Conservation (phyloP, 2,113 vertebrate species). For the Neomonachus schauinslandi region DNA sequence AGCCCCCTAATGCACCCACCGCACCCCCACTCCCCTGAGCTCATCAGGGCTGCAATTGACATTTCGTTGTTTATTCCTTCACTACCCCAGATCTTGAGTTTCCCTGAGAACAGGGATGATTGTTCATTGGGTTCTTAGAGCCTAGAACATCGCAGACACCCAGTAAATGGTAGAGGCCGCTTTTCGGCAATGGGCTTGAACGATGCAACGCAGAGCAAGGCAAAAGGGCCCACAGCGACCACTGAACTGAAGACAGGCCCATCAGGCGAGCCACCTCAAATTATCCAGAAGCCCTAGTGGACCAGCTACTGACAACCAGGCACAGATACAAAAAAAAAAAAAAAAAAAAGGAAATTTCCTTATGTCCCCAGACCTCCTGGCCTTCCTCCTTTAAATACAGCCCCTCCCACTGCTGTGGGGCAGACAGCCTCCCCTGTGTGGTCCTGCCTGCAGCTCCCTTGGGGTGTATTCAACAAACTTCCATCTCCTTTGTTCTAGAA, state of each 20-base stretch:
- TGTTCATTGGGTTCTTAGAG: no score
- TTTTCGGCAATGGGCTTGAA: neutral
- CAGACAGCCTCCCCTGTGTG: neutral
- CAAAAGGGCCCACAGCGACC: neutral
- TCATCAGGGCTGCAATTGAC: neutral
- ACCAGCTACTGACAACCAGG: neutral
- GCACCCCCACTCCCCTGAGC: no score
- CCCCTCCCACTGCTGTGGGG: neutral
- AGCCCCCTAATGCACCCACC: no score
- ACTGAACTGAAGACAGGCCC: neutral
- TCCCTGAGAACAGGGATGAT: neutral
- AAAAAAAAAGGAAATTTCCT: neutral
- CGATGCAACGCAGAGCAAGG: neutral
- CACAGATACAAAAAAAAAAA: neutral
- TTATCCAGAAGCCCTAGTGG: neutral
- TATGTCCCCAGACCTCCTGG: accelerated
- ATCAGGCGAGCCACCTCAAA: neutral
- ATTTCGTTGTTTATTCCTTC: neutral
- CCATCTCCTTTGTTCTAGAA: neutral
- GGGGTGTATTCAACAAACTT: neutral
- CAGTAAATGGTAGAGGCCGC: neutral
- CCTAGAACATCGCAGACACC: neutral
- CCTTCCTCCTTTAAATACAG: neutral
- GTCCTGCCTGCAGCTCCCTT: neutral
- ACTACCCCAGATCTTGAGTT: neutral